Conservation (phyloP, 2,888 invertebrate species). For the Hypselothyrea guttata region DNA sequence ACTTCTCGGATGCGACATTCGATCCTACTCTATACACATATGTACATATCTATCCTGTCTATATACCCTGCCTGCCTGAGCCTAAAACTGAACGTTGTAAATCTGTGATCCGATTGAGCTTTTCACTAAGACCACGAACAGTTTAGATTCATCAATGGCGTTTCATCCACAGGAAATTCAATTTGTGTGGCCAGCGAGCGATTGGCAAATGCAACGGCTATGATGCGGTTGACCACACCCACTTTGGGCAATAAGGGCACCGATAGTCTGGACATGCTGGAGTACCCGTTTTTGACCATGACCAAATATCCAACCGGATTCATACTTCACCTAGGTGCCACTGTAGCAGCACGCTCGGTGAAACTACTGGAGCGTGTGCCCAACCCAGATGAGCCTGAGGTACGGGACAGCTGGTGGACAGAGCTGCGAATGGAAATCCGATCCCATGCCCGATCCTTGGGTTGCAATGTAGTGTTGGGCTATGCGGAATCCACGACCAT, state of each 20-base stretch:
- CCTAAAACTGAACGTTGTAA: conserved; percentile 42
- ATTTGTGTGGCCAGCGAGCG: conserved; percentile 86
- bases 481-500: conserved; percentile 96
- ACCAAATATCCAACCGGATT: conserved; percentile 94
- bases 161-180: conserved; percentile 87
- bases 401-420: conserved; percentile 98
- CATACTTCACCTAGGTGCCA: conserved; percentile 93
- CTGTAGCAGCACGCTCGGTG: conserved; percentile 92
- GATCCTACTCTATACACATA: neutral
- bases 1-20: no score
- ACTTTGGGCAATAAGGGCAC: conserved; percentile 86
- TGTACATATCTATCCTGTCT: conserved; percentile 24
- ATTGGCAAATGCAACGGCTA: conserved; percentile 84
- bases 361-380: conserved; percentile 91
- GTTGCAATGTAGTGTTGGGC: conserved; percentile 96
- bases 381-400: conserved; percentile 94
- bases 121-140: no score
- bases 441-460: conserved; percentile 94
- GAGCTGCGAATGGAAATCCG: conserved; percentile 97
- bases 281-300: conserved; percentile 98
- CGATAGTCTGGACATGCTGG: conserved; percentile 93
- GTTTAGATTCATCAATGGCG: conserved; percentile 3
- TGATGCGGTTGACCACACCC: conserved; percentile 84
- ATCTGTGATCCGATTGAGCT: conserved; percentile 13
- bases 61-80: conserved; percentile 24